Conservation (phyloP, 2,113 vertebrate species). For the Tachysurus vachellii region DNA sequence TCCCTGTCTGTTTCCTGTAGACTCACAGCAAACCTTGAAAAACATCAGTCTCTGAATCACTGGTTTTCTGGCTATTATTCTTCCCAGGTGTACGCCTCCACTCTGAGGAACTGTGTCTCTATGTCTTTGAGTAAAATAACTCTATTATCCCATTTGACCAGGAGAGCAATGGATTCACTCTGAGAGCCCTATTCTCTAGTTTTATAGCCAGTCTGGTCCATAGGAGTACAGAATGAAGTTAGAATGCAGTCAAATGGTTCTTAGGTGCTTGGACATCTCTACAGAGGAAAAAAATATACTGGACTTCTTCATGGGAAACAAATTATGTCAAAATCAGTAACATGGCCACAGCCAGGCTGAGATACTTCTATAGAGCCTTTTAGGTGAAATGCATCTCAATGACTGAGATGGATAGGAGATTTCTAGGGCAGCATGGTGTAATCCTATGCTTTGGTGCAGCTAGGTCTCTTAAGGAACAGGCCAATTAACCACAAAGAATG, state of each 20-base stretch:
- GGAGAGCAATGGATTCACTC: constrained; percentile 12
- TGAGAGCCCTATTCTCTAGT: constrained; percentile 25
- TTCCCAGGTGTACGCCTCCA: constrained; percentile 36
- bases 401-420: constrained; percentile 29
- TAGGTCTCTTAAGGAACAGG: constrained; percentile 30
- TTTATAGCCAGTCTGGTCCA: constrained; percentile 42
- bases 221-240: background rate
- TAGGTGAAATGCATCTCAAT: constrained; percentile 24
- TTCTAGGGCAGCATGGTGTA: constrained; percentile 29
- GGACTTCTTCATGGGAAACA: constrained; percentile 47
- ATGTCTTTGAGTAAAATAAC: constrained; percentile 31
- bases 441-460: constrained; percentile 25
- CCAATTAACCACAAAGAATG: constrained; percentile 41
- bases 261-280: constrained; percentile 12
- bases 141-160: constrained; percentile 40
- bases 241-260: background rate
- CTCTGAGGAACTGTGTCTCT: constrained; percentile 48
- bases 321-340: constrained; percentile 44
- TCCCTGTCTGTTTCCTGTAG: background rate
- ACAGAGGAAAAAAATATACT: constrained; percentile 14
- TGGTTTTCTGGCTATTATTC: constrained; percentile 39
- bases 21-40: constrained; percentile 19
- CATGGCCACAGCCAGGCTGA: constrained; percentile 32
- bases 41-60: constrained; percentile 16
- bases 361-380: constrained; percentile 21